Evolutionary conservation across 2,113 vertebrate genomes (phyloP).

Genomic region (Stigmatopora argus): DNA sequence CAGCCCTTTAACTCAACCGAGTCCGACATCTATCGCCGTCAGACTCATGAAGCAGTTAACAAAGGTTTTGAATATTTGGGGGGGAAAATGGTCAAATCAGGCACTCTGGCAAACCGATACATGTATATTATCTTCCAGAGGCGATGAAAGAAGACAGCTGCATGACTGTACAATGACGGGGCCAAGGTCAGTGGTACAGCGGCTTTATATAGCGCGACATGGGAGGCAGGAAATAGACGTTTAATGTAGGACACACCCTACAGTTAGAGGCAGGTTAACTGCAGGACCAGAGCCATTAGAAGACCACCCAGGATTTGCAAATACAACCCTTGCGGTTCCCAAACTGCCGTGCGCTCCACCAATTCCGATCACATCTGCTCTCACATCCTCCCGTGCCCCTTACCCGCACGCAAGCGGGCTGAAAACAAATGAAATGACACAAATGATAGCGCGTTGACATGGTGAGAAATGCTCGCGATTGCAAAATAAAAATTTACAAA

Average conservation of each 20-base stretch:
- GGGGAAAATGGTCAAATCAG: constrained; percentile 1
- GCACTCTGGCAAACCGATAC: constrained; percentile 1
- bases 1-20: too few species aligned
- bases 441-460: constrained; percentile 64
- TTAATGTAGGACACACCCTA: constrained; percentile 74
- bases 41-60: neutral
- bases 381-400: constrained; percentile 46
- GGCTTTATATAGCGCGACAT: constrained; percentile 71
- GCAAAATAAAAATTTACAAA: constrained; percentile 32
- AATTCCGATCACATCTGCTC: constrained; percentile 63
- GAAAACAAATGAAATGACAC: constrained; percentile 66
- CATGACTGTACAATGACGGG: constrained; percentile 67
- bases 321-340: constrained; percentile 61
- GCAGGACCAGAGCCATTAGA: constrained; percentile 69
- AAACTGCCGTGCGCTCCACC: constrained; percentile 57
- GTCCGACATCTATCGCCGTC: too few species aligned
- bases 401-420: constrained; percentile 29
- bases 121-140: constrained; percentile 39
- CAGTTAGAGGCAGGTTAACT: constrained; percentile 73
- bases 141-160: constrained; percentile 54
- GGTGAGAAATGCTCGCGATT: constrained; percentile 64
- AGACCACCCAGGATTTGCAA: constrained; percentile 71
- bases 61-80: neutral
- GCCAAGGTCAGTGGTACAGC: constrained; percentile 72
- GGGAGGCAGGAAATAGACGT: constrained; percentile 73